A percentile compares a stretch with the other conserved stretches of the same genome.
Conservation (phyloP, 2,797 vertebrate species). For the Falco naumanni region DNA sequence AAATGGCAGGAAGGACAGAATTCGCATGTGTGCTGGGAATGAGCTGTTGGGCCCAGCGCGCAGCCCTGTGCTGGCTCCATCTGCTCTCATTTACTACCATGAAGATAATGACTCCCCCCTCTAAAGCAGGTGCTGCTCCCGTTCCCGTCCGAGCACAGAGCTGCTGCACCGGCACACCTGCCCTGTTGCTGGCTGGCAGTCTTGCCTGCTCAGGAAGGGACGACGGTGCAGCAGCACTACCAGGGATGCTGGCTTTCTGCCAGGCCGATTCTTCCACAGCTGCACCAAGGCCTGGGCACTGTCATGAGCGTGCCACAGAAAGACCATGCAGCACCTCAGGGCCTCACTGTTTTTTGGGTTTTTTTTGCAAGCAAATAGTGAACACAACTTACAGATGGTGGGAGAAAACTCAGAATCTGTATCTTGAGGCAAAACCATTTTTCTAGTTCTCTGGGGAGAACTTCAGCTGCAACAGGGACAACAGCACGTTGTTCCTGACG, state of each 20-base stretch:
- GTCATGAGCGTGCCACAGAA: background rate
- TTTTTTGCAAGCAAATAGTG: background rate
- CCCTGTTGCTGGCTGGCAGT: background rate
- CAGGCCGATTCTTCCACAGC: background rate
- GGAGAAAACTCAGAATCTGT: background rate
- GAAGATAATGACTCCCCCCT: background rate
- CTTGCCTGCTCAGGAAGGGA: background rate
- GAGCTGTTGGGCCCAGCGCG: background rate
- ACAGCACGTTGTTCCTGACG: rapidly evolving
- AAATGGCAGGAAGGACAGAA: background rate
- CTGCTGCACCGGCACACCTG: rapidly evolving
- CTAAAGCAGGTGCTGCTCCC: background rate
- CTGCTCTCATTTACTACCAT: background rate
- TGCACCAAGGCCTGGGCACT: too few relatives aligned
- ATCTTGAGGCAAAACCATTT: background rate
- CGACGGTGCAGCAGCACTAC: rapidly evolving
- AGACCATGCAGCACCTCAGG: background rate
- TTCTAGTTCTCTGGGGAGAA: background rate
- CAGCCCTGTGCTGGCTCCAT: background rate
- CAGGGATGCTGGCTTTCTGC: background rate
- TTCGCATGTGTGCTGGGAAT: background rate
- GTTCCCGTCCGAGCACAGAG: background rate
- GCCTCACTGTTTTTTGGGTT: background rate
- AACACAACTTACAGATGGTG: background rate
- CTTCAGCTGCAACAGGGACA: background rate